phyloP scores from a whole-genome alignment of 2,113 vertebrate genomes.

The Phyllopteryx taeniolatus region DNA sequence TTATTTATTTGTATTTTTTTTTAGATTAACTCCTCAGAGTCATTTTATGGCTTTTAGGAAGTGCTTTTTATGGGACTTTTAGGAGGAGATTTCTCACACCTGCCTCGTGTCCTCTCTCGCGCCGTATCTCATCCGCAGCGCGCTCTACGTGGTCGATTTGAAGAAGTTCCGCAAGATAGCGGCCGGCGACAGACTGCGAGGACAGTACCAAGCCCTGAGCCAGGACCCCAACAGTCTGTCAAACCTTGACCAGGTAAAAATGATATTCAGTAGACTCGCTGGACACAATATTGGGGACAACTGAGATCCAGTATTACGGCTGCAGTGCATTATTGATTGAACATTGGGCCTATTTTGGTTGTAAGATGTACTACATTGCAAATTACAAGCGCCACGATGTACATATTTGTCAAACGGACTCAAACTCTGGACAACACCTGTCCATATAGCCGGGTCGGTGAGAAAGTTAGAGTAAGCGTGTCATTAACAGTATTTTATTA shows the following conservation, averaged over 20 bases:
- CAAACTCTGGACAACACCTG: too few species aligned
- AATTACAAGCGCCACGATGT: too few species aligned
- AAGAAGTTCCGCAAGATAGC: conserved; percentile 94
- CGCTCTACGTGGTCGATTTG: conserved; percentile 93
- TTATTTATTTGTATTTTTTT: neutral
- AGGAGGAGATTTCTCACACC: conserved; percentile 20
- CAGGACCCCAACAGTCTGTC: conserved; percentile 96
- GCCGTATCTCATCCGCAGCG: conserved; percentile 69
- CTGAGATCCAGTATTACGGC: too few species aligned
- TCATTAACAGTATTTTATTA: too few species aligned
- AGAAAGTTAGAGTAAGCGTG: too few species aligned
- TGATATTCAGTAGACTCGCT: neutral
- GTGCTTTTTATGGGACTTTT: conserved; percentile 4
- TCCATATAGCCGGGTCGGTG: too few species aligned
- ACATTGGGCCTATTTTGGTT: too few species aligned
- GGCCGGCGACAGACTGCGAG: conserved; percentile 90
- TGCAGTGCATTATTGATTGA: too few species aligned
- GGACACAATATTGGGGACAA: neutral
- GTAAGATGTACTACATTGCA: too few species aligned
- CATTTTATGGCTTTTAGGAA: conserved; percentile 19
- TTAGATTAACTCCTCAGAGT: neutral
- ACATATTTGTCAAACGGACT: too few species aligned
- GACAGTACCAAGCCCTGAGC: conserved; percentile 93
- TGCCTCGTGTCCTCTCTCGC: conserved; percentile 1
- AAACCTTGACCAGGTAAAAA: conserved; percentile 90